Base-by-base conservation (phyloP, 2,888 invertebrate genomes). In the Epinotia ramella region DNA sequence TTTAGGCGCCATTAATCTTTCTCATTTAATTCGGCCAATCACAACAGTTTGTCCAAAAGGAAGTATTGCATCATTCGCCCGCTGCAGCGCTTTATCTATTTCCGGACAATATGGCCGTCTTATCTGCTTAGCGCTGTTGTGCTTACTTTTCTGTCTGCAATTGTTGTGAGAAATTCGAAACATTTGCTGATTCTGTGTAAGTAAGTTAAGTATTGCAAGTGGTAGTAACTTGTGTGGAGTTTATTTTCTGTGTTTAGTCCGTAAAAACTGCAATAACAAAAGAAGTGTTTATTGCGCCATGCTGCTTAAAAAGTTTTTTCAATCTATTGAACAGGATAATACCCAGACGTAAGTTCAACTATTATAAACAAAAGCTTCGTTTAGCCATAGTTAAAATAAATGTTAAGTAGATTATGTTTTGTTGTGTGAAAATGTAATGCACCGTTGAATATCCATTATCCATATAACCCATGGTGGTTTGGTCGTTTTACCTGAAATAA, bases 271-370 rank as follows among this genome's bases (percentile, higher is more conserved):
- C 12, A 60, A 67, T 33, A 40, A 69, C 59, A 89, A 59, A 85
- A 86, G 24, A 88, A 89, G 57, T 91, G n/a, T n/a, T 53, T n/a
- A 49, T 16, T 7, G 53, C 7, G 53, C 53, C 53, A 53, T 53
- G 53, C 53, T 53, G 16, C 53, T 53, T 53, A 53, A 53, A 53
- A 53, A 53, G 53, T 53, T 85, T 80, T 89, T 91, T 83, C 81
- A 86, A 77, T 90, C 90, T 4, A 81, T 88, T 78, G 80, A 84
- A 77, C 79, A 40, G n/a, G 62, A 82, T 80, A 78, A 65, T 24
- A 33, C 66, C 2, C 72, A 72, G 1, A 66, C 74, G 88, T 89
- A 83, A 87, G 88, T 84, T 77, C 18, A 70, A 44, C 11, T 77
- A 72, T 64, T 59, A 9, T 49, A 74, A 44, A 71, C 53, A 57